Conservation (phyloP, 2,888 invertebrate genomes). For the Coremacera marginata region DNA sequence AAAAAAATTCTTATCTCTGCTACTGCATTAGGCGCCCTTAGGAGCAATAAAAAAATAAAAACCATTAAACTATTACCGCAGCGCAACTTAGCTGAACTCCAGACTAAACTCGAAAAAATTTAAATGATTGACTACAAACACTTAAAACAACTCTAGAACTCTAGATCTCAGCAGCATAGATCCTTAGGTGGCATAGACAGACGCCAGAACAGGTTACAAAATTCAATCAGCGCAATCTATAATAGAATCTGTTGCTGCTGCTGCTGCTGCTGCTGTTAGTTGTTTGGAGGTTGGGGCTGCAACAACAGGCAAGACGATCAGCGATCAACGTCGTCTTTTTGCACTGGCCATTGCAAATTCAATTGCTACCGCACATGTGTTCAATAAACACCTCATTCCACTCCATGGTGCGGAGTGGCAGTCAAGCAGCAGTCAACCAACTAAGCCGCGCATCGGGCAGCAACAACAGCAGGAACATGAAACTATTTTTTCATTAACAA, state of each 20-base stretch:
- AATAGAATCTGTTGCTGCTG: constrained; percentile 57
- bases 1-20: constrained; percentile 17
- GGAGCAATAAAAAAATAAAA: background rate
- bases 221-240: constrained; percentile 63
- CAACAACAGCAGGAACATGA: constrained; percentile 22
- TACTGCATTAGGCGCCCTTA: background rate
- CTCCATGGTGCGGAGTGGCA: constrained; percentile 21
- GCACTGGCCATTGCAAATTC: constrained; percentile 42
- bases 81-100: background rate
- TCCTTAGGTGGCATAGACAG: constrained; percentile 48
- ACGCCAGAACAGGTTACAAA: constrained; percentile 56
- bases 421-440: constrained; percentile 5
- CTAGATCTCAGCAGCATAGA: constrained; percentile 8
- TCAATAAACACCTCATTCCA: constrained; percentile 41
- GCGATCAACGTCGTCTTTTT: background rate
- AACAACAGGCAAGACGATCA: background rate
- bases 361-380: constrained; percentile 45
- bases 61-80: background rate
- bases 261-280: constrained; percentile 2
- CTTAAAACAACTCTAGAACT: background rate
- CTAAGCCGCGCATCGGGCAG: constrained; percentile 40
- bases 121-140: constrained; percentile 33
- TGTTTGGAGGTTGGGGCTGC: background rate
- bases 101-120: constrained; percentile 11
- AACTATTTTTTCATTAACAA: constrained; percentile 64